Evolutionary conservation across 1,140 invertebrate species (phyloP), one percentile per base, ranked within the genome.

Genomic region (Amphibalanus amphitrite): DNA sequence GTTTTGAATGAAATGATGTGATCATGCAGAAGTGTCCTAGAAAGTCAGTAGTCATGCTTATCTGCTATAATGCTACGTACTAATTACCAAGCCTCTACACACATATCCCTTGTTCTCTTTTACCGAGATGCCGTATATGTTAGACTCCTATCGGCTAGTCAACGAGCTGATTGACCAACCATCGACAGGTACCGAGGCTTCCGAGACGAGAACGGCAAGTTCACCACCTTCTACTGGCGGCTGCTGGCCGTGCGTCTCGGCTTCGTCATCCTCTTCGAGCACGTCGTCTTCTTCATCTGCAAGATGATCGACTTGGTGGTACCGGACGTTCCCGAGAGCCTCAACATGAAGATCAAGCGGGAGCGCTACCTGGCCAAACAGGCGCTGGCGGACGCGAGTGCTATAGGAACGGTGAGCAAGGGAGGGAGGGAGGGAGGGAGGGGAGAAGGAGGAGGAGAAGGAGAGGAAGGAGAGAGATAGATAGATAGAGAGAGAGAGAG

Each of bases 261-360:
- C 29, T 95, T 95, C 79, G 86, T 95, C 68, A 90, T 95, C n/a
- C 82, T 91, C 38, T 79, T 80, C 29, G 78, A 86, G 84, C 84
- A 86, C 77, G 78, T 86, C 25, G 85, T 86, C 67, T 86, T 86
- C 77, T 80, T 81, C 33, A 78, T 86, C n/a, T 84, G 84, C 75
- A 79, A 81, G 6, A 74, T 86, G 69, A 86, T 86, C 38, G 85
- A 86, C 77, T 77, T 85, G 29, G 69, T 86, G 70, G 85, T 86
- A 8, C 85, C 85, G 0, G 85, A 86, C 75, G 82, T 86, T 29
- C 85, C 85, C 0, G 80, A 84, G 73, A 81, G 80, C 64, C 77
- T 87, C 47, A 83, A 85, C 73, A 74, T 84, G 29, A 86, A 86
- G 78, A 86, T 86, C 68, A 86, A 86, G 77, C 77, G 86, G 67